Conservation (phyloP, 2,113 vertebrate genomes). For the Motacilla alba region DNA sequence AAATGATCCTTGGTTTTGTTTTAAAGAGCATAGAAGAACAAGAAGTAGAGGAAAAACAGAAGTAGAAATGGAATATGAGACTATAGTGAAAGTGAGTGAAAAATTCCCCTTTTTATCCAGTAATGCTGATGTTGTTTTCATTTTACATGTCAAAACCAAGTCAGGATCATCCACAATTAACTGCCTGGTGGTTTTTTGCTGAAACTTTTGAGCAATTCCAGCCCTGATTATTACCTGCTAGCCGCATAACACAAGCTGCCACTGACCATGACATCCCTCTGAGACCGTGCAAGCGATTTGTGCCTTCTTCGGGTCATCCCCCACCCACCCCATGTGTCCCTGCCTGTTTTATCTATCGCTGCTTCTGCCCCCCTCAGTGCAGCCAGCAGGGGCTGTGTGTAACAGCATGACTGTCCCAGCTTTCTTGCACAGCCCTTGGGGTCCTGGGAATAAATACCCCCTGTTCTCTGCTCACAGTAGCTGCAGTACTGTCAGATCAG, state of each 20-base stretch:
- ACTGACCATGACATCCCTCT: slow-evolving; percentile 19
- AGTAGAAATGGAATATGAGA: slow-evolving; percentile 74
- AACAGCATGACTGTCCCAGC: slow-evolving; percentile 3
- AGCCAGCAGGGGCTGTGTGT: slow-evolving; percentile 4
- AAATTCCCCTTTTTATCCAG: slow-evolving; percentile 71
- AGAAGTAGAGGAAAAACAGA: slow-evolving; percentile 76
- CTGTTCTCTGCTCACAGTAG: slow-evolving; percentile 64
- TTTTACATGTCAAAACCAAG: slow-evolving; percentile 62
- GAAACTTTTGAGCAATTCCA: slow-evolving; percentile 12
- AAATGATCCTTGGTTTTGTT: slow-evolving; percentile 75
- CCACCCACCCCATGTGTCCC: slow-evolving; percentile 16
- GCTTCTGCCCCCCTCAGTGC: slow-evolving; percentile 28
- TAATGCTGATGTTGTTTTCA: slow-evolving; percentile 68
- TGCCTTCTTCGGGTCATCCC: slow-evolving; percentile 20
- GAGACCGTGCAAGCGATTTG: background rate
- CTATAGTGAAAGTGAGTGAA: slow-evolving; percentile 77
- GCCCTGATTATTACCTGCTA: slow-evolving; percentile 29
- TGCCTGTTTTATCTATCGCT: slow-evolving; percentile 48
- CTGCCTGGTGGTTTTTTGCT: slow-evolving; percentile 37
- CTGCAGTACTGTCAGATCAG: slow-evolving; percentile 56
- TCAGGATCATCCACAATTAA: slow-evolving; percentile 32
- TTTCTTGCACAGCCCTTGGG: slow-evolving; percentile 15
- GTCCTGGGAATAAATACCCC: background rate
- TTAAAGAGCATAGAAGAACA: slow-evolving; percentile 77
- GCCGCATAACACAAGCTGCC: slow-evolving; percentile 23